A percentile compares a stretch with the other conserved stretches of the same genome.
phyloP scores from a whole-genome alignment of 2,888 invertebrate species.

The Eupelmus urozonus region DNA sequence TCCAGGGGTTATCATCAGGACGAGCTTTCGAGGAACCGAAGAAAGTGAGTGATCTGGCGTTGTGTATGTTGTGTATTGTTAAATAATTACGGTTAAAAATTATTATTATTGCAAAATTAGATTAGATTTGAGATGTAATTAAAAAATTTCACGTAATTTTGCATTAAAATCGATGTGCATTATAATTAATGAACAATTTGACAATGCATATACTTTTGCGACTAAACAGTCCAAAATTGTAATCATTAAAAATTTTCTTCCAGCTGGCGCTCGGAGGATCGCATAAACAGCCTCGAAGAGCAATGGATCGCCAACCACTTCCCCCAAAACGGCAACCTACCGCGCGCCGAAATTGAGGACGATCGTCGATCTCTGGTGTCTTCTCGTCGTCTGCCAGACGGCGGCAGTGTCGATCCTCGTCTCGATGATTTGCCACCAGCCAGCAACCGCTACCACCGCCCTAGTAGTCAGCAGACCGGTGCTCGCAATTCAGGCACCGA shows the following conservation, averaged over 20 bases:
- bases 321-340: neutral
- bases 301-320: conserved; percentile 69
- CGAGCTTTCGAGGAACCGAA: conserved; percentile 40
- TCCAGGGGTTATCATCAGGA: conserved; percentile 46
- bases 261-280: conserved; percentile 72
- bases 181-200: too few relatives aligned
- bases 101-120: too few relatives aligned
- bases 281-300: conserved; percentile 68
- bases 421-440: conserved; percentile 22
- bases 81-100: too few relatives aligned
- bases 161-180: too few relatives aligned
- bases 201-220: too few relatives aligned
- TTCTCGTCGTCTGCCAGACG: conserved; percentile 58
- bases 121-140: too few relatives aligned
- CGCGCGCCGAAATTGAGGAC: conserved; percentile 51
- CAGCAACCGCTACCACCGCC: conserved; percentile 53
- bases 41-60: neutral
- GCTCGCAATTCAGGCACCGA: conserved; percentile 67
- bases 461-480: neutral
- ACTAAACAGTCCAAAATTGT: too few relatives aligned
- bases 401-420: conserved; percentile 57
- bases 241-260: too few relatives aligned
- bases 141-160: too few relatives aligned
- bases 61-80: too few relatives aligned
- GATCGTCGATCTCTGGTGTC: conserved; percentile 45